phyloP scores from a whole-genome alignment of 2,797 vertebrate species.

The Poecilia wingei region DNA sequence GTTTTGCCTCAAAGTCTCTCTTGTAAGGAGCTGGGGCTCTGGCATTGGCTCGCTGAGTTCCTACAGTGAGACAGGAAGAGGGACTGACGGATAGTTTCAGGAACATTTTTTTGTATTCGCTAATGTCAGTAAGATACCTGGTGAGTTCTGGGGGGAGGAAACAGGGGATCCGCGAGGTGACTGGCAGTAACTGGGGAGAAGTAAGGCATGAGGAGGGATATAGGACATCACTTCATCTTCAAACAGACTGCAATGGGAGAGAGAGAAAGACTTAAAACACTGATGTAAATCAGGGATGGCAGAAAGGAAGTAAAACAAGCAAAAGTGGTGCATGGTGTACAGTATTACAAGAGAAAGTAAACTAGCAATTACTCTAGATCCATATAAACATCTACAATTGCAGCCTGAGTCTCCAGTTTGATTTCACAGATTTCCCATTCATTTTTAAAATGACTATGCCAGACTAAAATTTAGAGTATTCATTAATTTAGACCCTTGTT shows the following conservation, averaged over 20 bases:
- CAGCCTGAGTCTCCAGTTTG: neutral
- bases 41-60: conserved; percentile 95
- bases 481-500: neutral
- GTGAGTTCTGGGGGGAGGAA: conserved; percentile 96
- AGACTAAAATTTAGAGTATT: neutral
- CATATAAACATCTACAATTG: neutral
- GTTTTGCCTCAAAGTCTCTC: conserved; percentile 96
- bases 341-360: too few relatives aligned
- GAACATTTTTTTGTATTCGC: conserved; percentile 4
- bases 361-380: neutral
- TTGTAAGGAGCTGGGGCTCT: conserved; percentile 97
- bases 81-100: conserved; percentile 37
- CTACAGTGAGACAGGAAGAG: conserved; percentile 64
- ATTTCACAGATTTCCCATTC: neutral
- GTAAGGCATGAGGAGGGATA: conserved; percentile 91
- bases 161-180: conserved; percentile 96
- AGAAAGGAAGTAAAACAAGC: neutral
- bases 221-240: conserved; percentile 99
- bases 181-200: conserved; percentile 92
- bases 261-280: conserved; percentile 12
- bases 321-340: neutral
- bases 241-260: conserved; percentile 86
- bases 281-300: neutral
- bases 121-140: conserved; percentile 79
- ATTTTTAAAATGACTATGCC: neutral